Evolutionary conservation across 2,797 vertebrate species (phyloP).

Genomic region (Darevskia nairensis): DNA sequence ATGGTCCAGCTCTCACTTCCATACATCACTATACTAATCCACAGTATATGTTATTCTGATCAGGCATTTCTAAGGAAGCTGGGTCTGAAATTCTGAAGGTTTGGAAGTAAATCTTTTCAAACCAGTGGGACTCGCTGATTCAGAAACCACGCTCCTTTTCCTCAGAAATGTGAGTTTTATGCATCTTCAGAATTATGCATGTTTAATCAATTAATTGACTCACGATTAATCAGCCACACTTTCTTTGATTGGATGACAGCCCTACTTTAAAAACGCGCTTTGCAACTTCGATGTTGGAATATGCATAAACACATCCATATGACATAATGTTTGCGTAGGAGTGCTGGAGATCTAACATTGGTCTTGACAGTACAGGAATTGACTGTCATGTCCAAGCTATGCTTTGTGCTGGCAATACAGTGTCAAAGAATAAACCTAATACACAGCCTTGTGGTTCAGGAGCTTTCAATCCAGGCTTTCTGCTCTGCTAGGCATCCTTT

Average conservation of each 20-base stretch:
- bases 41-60: neutral
- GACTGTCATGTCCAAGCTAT: neutral
- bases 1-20: no score
- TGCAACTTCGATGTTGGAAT: conserved; percentile 31
- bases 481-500: neutral
- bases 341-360: neutral
- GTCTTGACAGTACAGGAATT: conserved; percentile 9
- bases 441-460: neutral
- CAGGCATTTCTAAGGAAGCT: neutral
- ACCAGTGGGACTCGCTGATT: neutral
- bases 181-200: conserved; percentile 6
- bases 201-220: conserved; percentile 14
- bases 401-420: neutral
- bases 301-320: conserved; percentile 45
- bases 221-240: neutral
- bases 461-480: neutral
- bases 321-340: conserved; percentile 6
- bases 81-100: neutral
- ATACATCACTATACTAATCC: neutral
- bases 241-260: neutral
- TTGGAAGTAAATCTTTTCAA: neutral
- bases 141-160: neutral
- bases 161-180: neutral
- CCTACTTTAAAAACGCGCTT: conserved; percentile 25
- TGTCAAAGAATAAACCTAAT: neutral